These are phyloP conservation scores for Camelus bactrianus DNA, from an alignment of 2,113 vertebrate species.

Conservation along the genomic window DNA sequence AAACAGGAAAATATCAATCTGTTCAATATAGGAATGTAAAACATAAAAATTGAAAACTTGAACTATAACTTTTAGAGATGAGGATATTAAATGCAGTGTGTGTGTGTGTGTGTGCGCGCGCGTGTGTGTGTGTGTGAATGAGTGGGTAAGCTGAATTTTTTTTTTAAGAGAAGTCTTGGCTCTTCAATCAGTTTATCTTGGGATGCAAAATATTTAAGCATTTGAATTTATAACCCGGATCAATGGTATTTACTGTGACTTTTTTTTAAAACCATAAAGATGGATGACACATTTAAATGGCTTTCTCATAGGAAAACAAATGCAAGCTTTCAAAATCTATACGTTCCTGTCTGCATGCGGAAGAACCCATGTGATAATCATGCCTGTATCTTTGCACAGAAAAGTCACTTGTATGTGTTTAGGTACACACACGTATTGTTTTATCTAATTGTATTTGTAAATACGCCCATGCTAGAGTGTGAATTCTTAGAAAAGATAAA, in stretches of 20 bases:
- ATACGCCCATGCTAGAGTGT: conserved; percentile 17
- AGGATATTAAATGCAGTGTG: conserved; percentile 61
- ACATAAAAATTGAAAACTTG: conserved; percentile 80
- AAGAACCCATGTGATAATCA: neutral
- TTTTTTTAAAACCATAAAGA: conserved; percentile 71
- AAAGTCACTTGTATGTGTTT: conserved; percentile 33
- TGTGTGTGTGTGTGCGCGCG: neutral
- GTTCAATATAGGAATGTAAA: conserved; percentile 85
- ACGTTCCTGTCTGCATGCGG: neutral
- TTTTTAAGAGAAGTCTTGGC: conserved; percentile 72
- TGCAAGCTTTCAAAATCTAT: conserved; percentile 58
- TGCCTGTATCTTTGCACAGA: conserved; percentile 19
- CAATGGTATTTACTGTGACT: conserved; percentile 78
- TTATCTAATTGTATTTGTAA: conserved; percentile 69
- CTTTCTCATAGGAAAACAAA: conserved; percentile 69
- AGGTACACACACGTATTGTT: conserved; percentile 51
- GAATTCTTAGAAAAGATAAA: conserved; percentile 66
- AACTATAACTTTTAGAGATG: conserved; percentile 69
- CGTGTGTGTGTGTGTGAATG: neutral
- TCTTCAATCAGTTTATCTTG: conserved; percentile 76
- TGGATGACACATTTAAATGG: conserved; percentile 69
- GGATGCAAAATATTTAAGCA: conserved; percentile 82
- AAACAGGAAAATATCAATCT: conserved; percentile 87
- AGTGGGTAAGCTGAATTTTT: conserved; percentile 63
- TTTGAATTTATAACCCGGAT: conserved; percentile 73